phyloP scores from a whole-genome alignment of 2,888 invertebrate species.

The Temnothorax ravouxi region DNA sequence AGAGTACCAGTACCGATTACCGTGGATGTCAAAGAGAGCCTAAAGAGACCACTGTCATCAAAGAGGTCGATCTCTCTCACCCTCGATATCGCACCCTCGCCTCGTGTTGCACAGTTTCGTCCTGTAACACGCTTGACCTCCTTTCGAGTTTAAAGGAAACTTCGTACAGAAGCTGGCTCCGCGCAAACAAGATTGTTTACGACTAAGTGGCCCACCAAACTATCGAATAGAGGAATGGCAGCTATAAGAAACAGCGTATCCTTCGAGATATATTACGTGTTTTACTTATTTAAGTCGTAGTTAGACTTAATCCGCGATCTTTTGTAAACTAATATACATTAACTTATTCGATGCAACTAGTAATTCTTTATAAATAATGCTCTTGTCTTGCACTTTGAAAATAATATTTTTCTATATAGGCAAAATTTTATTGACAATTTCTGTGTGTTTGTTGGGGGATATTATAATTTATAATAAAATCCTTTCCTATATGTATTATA shows the following conservation, averaged over 20 bases:
- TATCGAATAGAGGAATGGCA: neutral
- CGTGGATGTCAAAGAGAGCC: slow-evolving; percentile 59
- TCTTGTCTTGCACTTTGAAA: neutral
- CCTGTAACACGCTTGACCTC: slow-evolving; percentile 44
- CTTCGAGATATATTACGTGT: neutral
- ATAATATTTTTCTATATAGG: neutral
- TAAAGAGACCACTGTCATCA: slow-evolving; percentile 53
- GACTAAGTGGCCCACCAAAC: slow-evolving; percentile 32
- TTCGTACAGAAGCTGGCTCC: slow-evolving; percentile 13
- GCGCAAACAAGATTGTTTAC: slow-evolving; percentile 48
- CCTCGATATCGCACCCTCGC: neutral
- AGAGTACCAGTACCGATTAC: slow-evolving; percentile 69
- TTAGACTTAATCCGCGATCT: neutral
- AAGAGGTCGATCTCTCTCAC: slow-evolving; percentile 21
- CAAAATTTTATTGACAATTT: neutral
- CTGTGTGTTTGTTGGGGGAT: neutral
- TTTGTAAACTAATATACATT: neutral
- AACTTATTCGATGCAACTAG: neutral
- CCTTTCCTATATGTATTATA: neutral
- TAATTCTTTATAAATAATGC: neutral
- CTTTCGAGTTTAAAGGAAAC: slow-evolving; percentile 41
- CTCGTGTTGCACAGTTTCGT: slow-evolving; percentile 11
- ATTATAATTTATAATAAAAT: slow-evolving; percentile 2
- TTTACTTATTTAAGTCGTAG: neutral
- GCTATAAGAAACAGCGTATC: neutral